phyloP scores from a whole-genome alignment of 2,797 vertebrate genomes.

The Poeciliopsis presidionis region DNA sequence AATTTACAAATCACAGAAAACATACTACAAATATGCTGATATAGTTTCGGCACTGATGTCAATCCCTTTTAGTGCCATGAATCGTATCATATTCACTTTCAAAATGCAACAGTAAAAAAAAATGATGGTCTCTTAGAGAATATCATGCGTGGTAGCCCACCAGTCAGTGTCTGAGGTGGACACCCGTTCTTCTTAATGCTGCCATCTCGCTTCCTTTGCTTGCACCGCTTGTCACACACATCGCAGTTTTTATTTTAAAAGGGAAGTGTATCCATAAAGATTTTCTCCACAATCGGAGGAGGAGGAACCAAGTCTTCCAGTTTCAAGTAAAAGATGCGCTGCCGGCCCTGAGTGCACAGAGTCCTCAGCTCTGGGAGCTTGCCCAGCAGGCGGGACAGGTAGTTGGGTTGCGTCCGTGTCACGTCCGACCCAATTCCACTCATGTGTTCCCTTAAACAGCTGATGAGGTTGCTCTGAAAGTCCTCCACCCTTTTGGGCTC shows the following conservation, averaged over 20 bases:
- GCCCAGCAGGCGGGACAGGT: constrained; percentile 91
- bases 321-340: constrained; percentile 98
- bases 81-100: constrained; percentile 19
- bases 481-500: constrained; percentile 93
- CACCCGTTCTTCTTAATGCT: constrained; percentile 48
- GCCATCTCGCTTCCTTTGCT: constrained; percentile 4
- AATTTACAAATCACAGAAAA: constrained; percentile 65
- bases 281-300: constrained; percentile 95
- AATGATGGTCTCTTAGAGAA: constrained; percentile 61
- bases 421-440: constrained; percentile 75
- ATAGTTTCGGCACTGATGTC: constrained; percentile 31
- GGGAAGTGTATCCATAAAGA: constrained; percentile 95
- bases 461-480: constrained; percentile 91
- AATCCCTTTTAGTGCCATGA: constrained; percentile 25
- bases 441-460: constrained; percentile 92
- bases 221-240: constrained; percentile 22
- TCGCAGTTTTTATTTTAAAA: constrained; percentile 80
- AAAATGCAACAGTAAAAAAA: constrained; percentile 33
- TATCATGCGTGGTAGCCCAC: constrained; percentile 61
- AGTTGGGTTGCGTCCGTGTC: constrained; percentile 84
- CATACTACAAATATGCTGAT: constrained; percentile 38
- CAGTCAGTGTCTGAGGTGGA: constrained; percentile 74
- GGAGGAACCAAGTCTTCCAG: constrained; percentile 94
- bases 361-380: constrained; percentile 95
- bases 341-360: constrained; percentile 94